Evolutionary conservation across 2,888 invertebrate species (phyloP), one percentile per base, ranked within the genome.

Genomic region (Dorcus hopei): DNA sequence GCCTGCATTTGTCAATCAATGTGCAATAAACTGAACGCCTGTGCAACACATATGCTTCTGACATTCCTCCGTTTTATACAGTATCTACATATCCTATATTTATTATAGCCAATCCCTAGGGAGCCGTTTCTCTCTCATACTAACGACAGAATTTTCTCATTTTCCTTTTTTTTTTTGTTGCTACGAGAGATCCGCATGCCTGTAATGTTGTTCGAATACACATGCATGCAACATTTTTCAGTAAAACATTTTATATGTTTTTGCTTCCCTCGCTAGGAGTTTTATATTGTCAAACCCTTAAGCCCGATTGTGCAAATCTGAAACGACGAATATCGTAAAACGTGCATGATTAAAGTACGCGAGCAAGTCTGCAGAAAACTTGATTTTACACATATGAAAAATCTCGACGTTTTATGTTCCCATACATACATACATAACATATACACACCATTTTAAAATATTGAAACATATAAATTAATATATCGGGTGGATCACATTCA

Each of bases 1-100:
- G 54, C 60, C 61, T 61, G 62, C 62, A 65, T 64, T 62, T 63
- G 61, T 59, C 53, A 54, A 40, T 50, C 43, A 52, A 49, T 52
- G 51, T 58, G 49, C 40, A 57, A 58, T 57, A 56, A 59, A 63
- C 55, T 59, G 67, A 65, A 54, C 70, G 68, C 67, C 68, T 72
- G 68, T 65, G 66, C 72, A 70, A 69, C 75, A 73, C 76, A 76
- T 72, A 76, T 77, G 75, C 70, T 72, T 72, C 74, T 76, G 76
- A 77, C 77, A 72, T 76, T 76, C 74, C 73, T 74, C 73, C 74
- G 70, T 74, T 76, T 74, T 74, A 75, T 75, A 72, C 73, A 76
- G 76, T 76, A 76, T 76, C 75, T 75, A 77, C 74, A 75, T 77
- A 77, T 77, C 75, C 76, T 76, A 76, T 75, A 76, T 76, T 76